Evolutionary conservation across 37 sponge, comb jelly and placozoan genomes (phyloP), one percentile per base, ranked within the genome.

Genomic region (Aplysina aerophoba): DNA sequence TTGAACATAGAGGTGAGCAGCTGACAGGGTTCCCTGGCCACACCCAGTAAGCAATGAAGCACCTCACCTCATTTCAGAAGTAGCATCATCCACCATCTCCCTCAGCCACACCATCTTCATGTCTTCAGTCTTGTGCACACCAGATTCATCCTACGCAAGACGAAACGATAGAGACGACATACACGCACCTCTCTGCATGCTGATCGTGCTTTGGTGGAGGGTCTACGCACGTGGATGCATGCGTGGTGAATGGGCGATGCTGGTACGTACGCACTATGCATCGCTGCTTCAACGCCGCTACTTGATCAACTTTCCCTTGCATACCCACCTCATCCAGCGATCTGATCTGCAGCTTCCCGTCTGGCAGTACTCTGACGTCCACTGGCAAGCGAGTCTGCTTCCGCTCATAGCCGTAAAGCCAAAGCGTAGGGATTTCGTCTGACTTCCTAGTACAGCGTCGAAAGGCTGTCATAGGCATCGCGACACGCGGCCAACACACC

Each of bases 61-160:
- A 69, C 71, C 71, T 27, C 30, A 69, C 71, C 17, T 35, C 71
- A 44, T 44, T 27, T 69, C 71, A 30, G 34, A 33, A 69, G 34
- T 11, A 17, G 71, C 34, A 30, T 69, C 71, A 69, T 69, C 71
- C 71, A 30, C 34, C 27, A 69, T 69, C 17, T 69, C 71, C 71
- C 71, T 69, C 33, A 69, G 6, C 71, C 71, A 69, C 28, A 69
- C 71, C 71, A 69, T 69, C 27, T 69, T 35, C 71, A 69, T 17
- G 28, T 16, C 35, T 17, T 69, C 17, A 31, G 71, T 69, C 33
- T 69, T 35, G 17, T 69, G 35, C 71, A 69, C 71, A n/a, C n/a
- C n/a, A 69, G 30, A 69, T 1, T 69, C 28, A 35, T 69, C 30
- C 71, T 69, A 30, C 1, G 71, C 17, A 69, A 69, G 33, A 69